Base-by-base conservation (phyloP, 2,888 invertebrate species). In the Lepidochrysops patricia region DNA sequence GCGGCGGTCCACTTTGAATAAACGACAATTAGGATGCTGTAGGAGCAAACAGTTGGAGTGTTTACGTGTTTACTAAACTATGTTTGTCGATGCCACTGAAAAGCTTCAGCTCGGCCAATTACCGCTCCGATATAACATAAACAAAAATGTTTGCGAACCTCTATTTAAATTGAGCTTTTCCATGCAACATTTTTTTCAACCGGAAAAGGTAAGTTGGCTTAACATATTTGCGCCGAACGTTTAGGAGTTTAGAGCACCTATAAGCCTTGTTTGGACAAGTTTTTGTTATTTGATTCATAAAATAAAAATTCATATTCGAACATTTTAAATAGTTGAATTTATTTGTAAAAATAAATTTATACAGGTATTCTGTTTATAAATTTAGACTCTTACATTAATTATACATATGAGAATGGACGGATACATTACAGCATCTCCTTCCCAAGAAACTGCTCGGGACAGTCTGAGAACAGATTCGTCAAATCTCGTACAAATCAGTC, bases 21-120 rank as follows among this genome's bases (percentile, higher is more conserved):
- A 73, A 67, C 70, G 68, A 77, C 82, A 83, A 84, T 85, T 85
- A 83, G 81, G 82, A 81, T 80, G 82, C 80, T 81, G 81, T 80
- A 72, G 72, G 68, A 73, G 54, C 54, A 29, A 54, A 54, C 65
- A 74, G 69, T 66, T 72, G 66, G 72, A 80, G 78, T 67, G 78
- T 72, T 59, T 52, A 59, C 73, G 72, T 65, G 66, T 66, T 65
- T 78, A 76, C 75, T 75, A 75, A 78, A 75, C 79, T 65, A 63
- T 79, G 80, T 80, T 70, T 73, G 73, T 75, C 72, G 75, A 81
- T 80, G 75, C 74, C 73, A 67, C 71, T 70, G 71, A 62, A 62
- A 79, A 77, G 74, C 73, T 69, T 73, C 74, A 71, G 69, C 68
- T 63, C 62, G 68, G 75, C 72, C 77, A 80, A 79, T 79, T 79